Evolutionary conservation across 2,797 vertebrate genomes (phyloP).

Genomic region (Ammospiza maritima): DNA sequence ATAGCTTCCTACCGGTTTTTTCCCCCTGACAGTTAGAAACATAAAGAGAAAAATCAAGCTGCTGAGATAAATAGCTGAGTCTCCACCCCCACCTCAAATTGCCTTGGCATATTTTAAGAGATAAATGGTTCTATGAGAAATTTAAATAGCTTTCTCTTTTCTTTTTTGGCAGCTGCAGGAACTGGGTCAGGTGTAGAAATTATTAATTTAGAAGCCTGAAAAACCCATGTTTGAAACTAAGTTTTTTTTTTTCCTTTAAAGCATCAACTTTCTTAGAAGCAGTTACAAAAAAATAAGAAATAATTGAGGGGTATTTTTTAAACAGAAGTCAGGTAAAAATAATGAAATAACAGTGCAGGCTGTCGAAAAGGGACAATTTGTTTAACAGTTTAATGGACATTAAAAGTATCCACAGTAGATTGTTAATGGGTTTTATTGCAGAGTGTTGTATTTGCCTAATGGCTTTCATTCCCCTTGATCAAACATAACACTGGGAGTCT

Average conservation of each 20-base stretch:
- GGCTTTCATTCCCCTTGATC: conserved; percentile 4
- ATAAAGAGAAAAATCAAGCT: conserved; percentile 71
- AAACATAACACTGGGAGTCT: not conserved
- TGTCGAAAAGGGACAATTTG: conserved; percentile 8
- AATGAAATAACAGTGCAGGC: conserved; percentile 15
- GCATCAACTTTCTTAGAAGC: conserved; percentile 72
- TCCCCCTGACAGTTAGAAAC: conserved; percentile 65
- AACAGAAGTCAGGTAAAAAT: conserved; percentile 15
- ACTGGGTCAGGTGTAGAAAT: conserved; percentile 81
- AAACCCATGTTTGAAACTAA: conserved; percentile 71
- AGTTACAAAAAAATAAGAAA: conserved; percentile 7
- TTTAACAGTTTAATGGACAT: not conserved
- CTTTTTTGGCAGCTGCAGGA: conserved; percentile 75
- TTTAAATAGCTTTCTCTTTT: conserved; percentile 77
- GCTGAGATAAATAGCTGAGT: conserved; percentile 70
- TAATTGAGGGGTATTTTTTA: not conserved
- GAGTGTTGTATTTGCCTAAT: not conserved
- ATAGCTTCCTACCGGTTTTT: conserved; percentile 60
- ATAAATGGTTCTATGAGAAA: conserved; percentile 74
- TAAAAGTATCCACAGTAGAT: not conserved
- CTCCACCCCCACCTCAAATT: conserved; percentile 73
- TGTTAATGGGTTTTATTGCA: not conserved
- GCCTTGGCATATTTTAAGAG: conserved; percentile 78
- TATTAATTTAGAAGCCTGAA: conserved; percentile 79
- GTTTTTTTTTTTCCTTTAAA: conserved; percentile 19